phyloP scores from a whole-genome alignment of 2,113 vertebrate species.

The Corydoras sp. region DNA sequence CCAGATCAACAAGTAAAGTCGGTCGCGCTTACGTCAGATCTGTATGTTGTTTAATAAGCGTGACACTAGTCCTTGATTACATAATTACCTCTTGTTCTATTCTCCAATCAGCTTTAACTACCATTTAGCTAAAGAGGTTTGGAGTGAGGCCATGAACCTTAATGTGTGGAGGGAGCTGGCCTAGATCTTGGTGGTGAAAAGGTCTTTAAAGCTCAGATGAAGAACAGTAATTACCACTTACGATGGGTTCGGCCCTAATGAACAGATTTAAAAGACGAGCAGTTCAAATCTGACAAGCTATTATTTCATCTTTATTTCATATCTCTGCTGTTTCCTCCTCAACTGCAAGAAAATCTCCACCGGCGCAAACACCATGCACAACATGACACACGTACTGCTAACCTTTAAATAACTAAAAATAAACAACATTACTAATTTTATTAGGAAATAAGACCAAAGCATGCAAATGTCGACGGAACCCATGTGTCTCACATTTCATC shows the following conservation, averaged over 20 bases:
- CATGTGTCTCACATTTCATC: too few relatives aligned
- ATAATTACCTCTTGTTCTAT: slow-evolving; percentile 4
- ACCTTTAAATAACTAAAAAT: not conserved
- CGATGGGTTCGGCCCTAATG: slow-evolving; percentile 38
- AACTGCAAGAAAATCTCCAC: too few relatives aligned
- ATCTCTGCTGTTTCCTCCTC: too few relatives aligned
- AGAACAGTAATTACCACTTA: slow-evolving; percentile 40
- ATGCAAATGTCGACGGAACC: too few relatives aligned
- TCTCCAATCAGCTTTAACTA: slow-evolving; percentile 16
- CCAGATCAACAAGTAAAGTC: too few relatives aligned
- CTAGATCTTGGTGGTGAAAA: slow-evolving; percentile 30
- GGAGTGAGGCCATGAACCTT: slow-evolving; percentile 19
- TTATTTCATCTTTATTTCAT: slow-evolving; percentile 4
- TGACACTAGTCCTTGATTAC: not conserved
- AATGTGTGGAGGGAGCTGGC: slow-evolving; percentile 35
- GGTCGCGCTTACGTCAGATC: too few relatives aligned
- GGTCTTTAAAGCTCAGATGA: slow-evolving; percentile 40
- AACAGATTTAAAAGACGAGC: slow-evolving; percentile 38
- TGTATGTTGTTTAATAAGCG: not conserved
- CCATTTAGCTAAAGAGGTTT: slow-evolving; percentile 21
- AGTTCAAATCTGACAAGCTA: slow-evolving; percentile 30
- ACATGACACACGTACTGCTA: too few relatives aligned
- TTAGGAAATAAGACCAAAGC: not conserved
- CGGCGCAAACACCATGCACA: too few relatives aligned
- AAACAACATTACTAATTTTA: too few relatives aligned